A percentile compares a stretch with the other conserved stretches of the same genome.
Evolutionary conservation across 2,113 vertebrate genomes (phyloP).

Genomic region (Fregetta grallaria): DNA sequence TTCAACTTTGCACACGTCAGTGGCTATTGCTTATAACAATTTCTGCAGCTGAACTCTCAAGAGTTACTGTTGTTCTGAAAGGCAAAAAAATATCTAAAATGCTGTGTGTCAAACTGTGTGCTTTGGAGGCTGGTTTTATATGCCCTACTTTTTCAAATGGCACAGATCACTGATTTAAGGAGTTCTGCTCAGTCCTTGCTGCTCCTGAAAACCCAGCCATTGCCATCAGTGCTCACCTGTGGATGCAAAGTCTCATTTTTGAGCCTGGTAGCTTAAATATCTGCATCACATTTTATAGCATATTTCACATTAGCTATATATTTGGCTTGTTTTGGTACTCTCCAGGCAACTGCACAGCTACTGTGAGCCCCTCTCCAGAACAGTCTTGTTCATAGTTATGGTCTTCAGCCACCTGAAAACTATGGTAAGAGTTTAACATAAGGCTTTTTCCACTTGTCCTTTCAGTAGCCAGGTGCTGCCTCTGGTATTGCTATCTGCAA

Average conservation of each 20-base stretch:
- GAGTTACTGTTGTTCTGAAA: neutral
- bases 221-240: neutral
- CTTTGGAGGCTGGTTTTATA: neutral
- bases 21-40: neutral
- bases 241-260: neutral
- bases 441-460: neutral
- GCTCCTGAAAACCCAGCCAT: rapidly evolving
- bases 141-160: neutral
- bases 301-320: neutral
- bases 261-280: neutral
- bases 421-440: neutral
- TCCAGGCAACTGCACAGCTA: neutral
- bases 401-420: neutral
- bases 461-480: neutral
- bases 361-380: neutral
- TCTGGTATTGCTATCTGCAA: neutral
- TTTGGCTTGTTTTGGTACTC: neutral
- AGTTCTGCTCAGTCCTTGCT: rapidly evolving
- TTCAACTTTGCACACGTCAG: neutral
- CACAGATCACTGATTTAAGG: neutral
- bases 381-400: neutral
- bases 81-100: neutral
- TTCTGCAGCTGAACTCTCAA: neutral
- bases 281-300: neutral
- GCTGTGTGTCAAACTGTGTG: neutral